phyloP scores from a whole-genome alignment of 2,113 vertebrate species.

The Phylloscopus trochiloides region DNA sequence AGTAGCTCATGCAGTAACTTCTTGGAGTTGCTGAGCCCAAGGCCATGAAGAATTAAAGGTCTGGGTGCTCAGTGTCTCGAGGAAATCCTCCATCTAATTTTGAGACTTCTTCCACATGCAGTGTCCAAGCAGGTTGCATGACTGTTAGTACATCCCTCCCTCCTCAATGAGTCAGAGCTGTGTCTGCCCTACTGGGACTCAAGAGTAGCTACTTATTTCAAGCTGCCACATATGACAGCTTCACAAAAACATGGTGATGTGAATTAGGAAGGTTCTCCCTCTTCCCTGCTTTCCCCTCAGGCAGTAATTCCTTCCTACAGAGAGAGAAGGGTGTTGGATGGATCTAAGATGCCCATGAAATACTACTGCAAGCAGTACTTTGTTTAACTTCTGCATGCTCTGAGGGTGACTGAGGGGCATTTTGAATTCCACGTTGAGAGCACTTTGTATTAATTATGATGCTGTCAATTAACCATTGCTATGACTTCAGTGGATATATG shows the following conservation, averaged over 20 bases:
- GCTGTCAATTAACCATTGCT: background rate
- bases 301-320: background rate
- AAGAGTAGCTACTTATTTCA: background rate
- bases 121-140: background rate
- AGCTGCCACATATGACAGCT: background rate
- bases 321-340: background rate
- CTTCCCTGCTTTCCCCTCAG: background rate
- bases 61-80: background rate
- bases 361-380: background rate
- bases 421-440: background rate
- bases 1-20: background rate
- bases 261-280: background rate
- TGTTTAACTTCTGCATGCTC: background rate
- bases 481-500: background rate
- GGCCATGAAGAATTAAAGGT: background rate
- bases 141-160: background rate
- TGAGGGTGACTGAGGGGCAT: background rate
- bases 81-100: background rate
- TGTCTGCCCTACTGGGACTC: background rate
- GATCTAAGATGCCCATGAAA: background rate
- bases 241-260: background rate
- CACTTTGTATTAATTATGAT: background rate
- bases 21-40: background rate
- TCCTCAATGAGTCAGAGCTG: background rate
- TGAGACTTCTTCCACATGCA: background rate